These are phyloP conservation scores for Heliconius charithonia DNA, from an alignment of 2,888 invertebrate species.

Conservation along the genomic window DNA sequence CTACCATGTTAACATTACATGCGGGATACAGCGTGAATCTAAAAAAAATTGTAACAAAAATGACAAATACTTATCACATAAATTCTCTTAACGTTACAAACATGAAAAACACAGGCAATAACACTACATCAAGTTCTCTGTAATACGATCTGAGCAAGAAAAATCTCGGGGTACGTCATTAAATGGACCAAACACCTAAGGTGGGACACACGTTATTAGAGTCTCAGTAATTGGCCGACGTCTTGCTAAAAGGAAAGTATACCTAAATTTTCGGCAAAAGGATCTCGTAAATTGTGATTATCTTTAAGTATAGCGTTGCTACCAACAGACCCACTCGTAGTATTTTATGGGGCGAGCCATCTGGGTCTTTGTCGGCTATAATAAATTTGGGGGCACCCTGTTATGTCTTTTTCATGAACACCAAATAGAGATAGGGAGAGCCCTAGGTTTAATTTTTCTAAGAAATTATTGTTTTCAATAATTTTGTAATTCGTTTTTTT, in stretches of 20 bases:
- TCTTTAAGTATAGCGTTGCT: slow-evolving; percentile 78
- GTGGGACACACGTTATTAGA: slow-evolving; percentile 58
- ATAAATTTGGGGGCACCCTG: slow-evolving; percentile 80
- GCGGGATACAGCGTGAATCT: too few species aligned
- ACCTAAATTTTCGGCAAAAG: slow-evolving; percentile 68
- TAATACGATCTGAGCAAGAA: slow-evolving; percentile 25
- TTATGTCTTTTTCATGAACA: slow-evolving; percentile 82
- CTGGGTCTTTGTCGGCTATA: slow-evolving; percentile 77
- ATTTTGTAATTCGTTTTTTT: neutral
- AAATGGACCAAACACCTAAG: slow-evolving; percentile 24
- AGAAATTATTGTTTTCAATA: neutral
- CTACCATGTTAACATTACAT: too few species aligned
- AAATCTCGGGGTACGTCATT: slow-evolving; percentile 33
- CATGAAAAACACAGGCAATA: slow-evolving; percentile 1
- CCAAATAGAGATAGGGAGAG: slow-evolving; percentile 26
- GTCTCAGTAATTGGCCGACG: slow-evolving; percentile 70
- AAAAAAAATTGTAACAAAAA: neutral
- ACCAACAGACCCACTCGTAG: slow-evolving; percentile 77
- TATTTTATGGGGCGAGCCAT: slow-evolving; percentile 82
- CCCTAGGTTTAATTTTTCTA: neutral
- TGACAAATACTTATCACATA: neutral
- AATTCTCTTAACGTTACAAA: neutral
- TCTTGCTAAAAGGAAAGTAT: slow-evolving; percentile 67
- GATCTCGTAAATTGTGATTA: slow-evolving; percentile 82
- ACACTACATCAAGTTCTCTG: slow-evolving; percentile 18